Evolutionary conservation across 2,797 vertebrate genomes (phyloP).

Genomic region (Anabacerthia variegaticeps): DNA sequence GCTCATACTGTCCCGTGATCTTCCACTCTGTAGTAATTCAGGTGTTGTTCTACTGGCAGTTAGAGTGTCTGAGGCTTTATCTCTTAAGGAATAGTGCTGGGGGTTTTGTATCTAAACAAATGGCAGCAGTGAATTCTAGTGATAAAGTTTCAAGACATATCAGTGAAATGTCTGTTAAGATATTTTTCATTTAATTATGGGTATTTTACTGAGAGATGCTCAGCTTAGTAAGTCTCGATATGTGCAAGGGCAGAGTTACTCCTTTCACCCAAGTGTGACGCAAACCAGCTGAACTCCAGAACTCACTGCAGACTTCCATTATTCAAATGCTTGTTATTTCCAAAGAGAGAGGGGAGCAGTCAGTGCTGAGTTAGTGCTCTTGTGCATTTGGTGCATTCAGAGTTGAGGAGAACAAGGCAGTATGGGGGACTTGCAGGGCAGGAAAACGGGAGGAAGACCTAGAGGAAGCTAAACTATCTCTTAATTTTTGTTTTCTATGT

Average conservation of each 20-base stretch:
- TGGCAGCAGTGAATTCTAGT: not conserved
- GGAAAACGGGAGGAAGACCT: not conserved
- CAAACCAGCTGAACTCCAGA: not conserved
- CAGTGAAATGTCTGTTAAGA: not conserved
- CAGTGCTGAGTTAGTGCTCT: not conserved
- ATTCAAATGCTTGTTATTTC: not conserved
- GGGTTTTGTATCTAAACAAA: not conserved
- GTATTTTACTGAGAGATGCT: not conserved
- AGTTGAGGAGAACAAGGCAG: not conserved
- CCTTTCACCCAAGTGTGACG: too few relatives aligned
- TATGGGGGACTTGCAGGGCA: not conserved
- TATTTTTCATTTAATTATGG: not conserved
- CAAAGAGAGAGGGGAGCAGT: not conserved
- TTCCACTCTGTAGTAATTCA: not conserved
- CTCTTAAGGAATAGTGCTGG: accelerated
- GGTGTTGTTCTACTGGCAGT: not conserved
- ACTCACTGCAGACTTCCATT: not conserved
- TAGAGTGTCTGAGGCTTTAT: not conserved
- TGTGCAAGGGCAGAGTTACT: not conserved
- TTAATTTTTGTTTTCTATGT: not conserved
- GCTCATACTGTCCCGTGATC: not conserved
- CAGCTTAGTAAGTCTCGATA: not conserved
- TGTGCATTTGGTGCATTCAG: not conserved
- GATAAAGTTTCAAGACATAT: not conserved
- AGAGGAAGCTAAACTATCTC: not conserved